Conservation (phyloP, 2,113 vertebrate species). For the Brienomyrus brachyistius region DNA sequence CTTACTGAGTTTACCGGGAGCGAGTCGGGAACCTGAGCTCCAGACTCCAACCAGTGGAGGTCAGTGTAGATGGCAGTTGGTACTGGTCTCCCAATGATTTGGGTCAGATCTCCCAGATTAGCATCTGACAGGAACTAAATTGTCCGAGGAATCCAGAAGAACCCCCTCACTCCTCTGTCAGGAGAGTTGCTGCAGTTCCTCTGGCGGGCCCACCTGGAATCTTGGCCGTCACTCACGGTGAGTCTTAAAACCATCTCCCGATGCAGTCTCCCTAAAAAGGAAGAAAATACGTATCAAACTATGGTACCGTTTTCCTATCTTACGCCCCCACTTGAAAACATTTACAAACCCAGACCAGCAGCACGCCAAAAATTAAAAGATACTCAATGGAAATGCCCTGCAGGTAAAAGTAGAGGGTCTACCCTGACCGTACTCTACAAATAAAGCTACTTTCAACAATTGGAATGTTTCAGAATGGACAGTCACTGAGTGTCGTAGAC, state of each 20-base stretch:
- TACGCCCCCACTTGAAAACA: background rate
- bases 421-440: background rate
- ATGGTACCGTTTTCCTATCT: background rate
- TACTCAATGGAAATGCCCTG: background rate
- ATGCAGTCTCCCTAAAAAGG: conserved; percentile 50
- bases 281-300: background rate
- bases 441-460: background rate
- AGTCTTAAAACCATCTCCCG: conserved; percentile 49
- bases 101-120: background rate
- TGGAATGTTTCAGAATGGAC: background rate
- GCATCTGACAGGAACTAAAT: background rate
- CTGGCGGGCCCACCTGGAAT: background rate
- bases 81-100: background rate
- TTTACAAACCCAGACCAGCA: background rate
- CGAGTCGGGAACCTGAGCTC: background rate
- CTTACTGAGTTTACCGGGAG: background rate
- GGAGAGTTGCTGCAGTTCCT: background rate
- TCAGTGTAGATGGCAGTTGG: background rate
- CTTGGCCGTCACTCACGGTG: conserved; percentile 50
- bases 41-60: background rate
- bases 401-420: background rate
- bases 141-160: background rate
- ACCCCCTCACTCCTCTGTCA: background rate
- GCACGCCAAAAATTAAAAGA: background rate
- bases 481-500: background rate